Evolutionary conservation across 1,140 invertebrate genomes (phyloP).

Genomic region (Carposina sasakii): DNA sequence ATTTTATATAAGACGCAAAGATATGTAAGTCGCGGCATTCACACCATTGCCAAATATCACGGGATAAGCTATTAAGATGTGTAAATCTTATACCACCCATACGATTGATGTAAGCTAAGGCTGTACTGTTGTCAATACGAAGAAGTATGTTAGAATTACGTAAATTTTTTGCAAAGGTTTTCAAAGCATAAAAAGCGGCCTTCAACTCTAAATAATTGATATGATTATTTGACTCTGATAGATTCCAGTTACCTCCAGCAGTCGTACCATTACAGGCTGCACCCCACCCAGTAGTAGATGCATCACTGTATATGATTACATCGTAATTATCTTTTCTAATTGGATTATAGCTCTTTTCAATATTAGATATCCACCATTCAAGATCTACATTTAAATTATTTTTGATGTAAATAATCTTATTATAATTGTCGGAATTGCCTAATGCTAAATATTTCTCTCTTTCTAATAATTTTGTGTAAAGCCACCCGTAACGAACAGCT

Average conservation of each 20-base stretch:
- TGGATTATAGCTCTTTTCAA: not conserved
- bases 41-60: constrained; percentile 24
- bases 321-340: constrained; percentile 1
- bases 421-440: constrained; percentile 1
- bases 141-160: constrained; percentile 24
- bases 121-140: constrained; percentile 31
- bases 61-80: constrained; percentile 9
- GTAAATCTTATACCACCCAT: constrained; percentile 1
- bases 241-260: not conserved
- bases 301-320: constrained; percentile 6
- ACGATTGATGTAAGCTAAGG: constrained; percentile 4
- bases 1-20: constrained; percentile 24
- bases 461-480: constrained; percentile 14
- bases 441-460: constrained; percentile 12
- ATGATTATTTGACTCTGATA: not conserved
- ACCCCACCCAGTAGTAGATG: constrained; percentile 10
- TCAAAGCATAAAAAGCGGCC: constrained; percentile 3
- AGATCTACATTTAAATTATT: not conserved
- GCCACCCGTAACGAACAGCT: constrained; percentile 12
- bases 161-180: constrained; percentile 3
- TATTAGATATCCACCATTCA: constrained; percentile 4
- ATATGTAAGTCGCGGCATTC: constrained; percentile 16
- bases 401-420: not conserved
- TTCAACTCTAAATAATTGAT: constrained; percentile 6
- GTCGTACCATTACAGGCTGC: not conserved